Base-by-base conservation (phyloP, 2,888 invertebrate species). In the Epinotia demarniana region DNA sequence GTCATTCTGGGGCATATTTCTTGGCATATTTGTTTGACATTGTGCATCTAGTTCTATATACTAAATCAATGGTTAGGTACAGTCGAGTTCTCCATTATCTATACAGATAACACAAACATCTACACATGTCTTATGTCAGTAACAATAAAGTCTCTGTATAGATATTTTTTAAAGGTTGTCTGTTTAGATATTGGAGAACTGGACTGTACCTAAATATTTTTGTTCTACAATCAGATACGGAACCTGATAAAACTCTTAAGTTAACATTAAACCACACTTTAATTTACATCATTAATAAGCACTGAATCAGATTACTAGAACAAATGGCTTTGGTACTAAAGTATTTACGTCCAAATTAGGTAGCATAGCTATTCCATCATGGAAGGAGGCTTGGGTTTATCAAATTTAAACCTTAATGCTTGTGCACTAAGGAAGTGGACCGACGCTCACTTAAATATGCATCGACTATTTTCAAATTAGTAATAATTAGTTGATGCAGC, bases 381-480 rank as follows among this genome's bases (percentile, higher is more conserved):
- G 33, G 11, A 4, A n/a, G 6, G 13, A 16, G 5, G 63, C 13
- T 11, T 11, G 11, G n/a, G 11, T 33, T 66, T 43, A 4, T 43
- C 1, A 13, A 67, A 55, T 67, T 39, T 57, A 19, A 23, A 39
- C 68, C 11, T 66, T 68, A 57, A 19, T 6, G 2, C 8, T 57
- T 2, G 18, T 6, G 18, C 12, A 67, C 33, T 18, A 55, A 67
- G 18, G 18, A 12, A 9, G 18, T 53, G 2, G n/a, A 55, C 13
- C 3, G 12, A 8, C 6, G 33, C 55, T 18, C 55, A 39, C 13
- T 18, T 16, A n/a, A 46, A 27, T 53, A 18, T 49, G 61, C 13
- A 49, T 73, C 82, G 80, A 77, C 85, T 83, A 85, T 84, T 84
- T 85, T 84, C 83, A 76, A 81, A 81, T 83, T 80, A 79, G 81